Evolutionary conservation across 2,888 invertebrate genomes (phyloP).

Genomic region (Thysanoteuthis rhombus): DNA sequence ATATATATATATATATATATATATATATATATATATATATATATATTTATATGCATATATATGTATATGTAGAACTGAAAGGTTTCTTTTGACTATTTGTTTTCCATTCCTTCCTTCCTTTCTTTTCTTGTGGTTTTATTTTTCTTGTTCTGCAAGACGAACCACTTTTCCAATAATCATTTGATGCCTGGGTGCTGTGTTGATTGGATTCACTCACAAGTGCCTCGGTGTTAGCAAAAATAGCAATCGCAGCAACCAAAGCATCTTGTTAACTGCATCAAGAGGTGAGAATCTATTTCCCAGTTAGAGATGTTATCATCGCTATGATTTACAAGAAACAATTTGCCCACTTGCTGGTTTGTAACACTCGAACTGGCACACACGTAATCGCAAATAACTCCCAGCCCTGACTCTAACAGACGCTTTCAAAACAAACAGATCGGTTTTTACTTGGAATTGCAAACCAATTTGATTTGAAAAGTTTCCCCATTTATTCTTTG

Average conservation of each 20-base stretch:
- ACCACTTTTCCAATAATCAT: background rate
- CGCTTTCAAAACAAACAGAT: background rate
- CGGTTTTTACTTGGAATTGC: background rate
- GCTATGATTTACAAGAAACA: background rate
- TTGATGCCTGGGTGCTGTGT: background rate
- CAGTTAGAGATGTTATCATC: constrained; percentile 12
- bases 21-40: background rate
- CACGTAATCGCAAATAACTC: background rate
- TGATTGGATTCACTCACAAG: background rate
- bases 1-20: no score
- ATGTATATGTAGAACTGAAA: background rate
- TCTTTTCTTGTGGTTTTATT: background rate
- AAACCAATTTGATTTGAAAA: background rate
- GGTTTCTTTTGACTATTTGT: background rate
- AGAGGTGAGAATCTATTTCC: background rate
- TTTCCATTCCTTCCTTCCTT: background rate
- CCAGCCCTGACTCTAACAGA: background rate
- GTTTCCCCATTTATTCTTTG: background rate
- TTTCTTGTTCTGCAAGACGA: background rate
- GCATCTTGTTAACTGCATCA: constrained; percentile 12
- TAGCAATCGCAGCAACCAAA: background rate
- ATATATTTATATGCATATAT: background rate
- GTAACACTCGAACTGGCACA: background rate
- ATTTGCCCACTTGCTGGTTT: background rate
- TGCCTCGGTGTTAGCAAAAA: background rate